Percentiles rank a stretch among this genome's conserved stretches.
These are phyloP conservation scores for Chesias legatella DNA, from an alignment of 2,888 invertebrate species.

Conservation along the genomic window DNA sequence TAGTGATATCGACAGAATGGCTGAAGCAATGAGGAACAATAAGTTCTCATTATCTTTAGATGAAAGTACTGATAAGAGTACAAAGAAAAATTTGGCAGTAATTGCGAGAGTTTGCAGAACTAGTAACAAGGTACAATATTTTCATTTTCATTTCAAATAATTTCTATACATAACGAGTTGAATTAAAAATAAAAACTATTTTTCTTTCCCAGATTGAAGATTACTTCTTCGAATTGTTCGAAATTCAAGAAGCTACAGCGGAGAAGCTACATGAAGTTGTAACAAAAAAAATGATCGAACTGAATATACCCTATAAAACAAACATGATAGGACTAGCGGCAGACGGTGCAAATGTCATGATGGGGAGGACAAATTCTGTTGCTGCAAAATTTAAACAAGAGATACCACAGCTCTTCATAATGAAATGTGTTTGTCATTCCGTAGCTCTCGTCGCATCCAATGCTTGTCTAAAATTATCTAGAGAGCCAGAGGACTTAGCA, in stretches of 20 bases:
- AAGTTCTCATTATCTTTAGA: too few species aligned
- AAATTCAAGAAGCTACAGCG: constrained; percentile 25
- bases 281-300: constrained; percentile 24
- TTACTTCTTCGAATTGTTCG: too few species aligned
- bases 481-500: constrained; percentile 15
- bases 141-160: too few species aligned
- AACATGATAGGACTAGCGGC: constrained; percentile 32
- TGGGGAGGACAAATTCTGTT: constrained; percentile 30
- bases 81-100: too few species aligned
- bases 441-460: constrained; percentile 20
- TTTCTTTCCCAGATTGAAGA: too few species aligned
- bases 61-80: too few species aligned
- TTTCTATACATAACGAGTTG: too few species aligned
- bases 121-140: too few species aligned
- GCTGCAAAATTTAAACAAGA: constrained; percentile 17
- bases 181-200: too few species aligned
- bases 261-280: constrained; percentile 20
- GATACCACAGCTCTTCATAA: constrained; percentile 22
- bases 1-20: too few species aligned
- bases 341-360: constrained; percentile 30
- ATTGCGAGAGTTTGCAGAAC: too few species aligned
- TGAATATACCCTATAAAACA: constrained; percentile 28
- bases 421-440: constrained; percentile 33
- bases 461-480: constrained; percentile 19
- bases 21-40: too few species aligned